These are phyloP conservation scores for Eulithis prunata DNA, from an alignment of 2,888 invertebrate species.

Conservation along the genomic window DNA sequence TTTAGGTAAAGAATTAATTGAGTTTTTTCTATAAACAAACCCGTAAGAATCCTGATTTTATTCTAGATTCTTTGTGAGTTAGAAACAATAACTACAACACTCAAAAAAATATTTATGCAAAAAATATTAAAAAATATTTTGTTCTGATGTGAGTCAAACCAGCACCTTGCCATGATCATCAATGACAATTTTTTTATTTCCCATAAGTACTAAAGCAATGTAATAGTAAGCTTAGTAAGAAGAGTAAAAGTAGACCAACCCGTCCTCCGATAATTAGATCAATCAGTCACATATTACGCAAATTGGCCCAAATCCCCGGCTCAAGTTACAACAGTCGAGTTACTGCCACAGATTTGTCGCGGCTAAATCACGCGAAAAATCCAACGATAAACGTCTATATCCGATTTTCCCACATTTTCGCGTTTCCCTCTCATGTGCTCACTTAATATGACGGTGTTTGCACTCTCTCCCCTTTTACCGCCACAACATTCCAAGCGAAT, in stretches of 20 bases:
- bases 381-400: constrained; percentile 83
- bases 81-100: too few species aligned
- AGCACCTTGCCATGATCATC: too few species aligned
- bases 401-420: constrained; percentile 84
- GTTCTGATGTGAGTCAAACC: too few species aligned
- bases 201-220: too few species aligned
- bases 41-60: too few species aligned
- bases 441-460: constrained; percentile 83
- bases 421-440: constrained; percentile 84
- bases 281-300: constrained; percentile 7
- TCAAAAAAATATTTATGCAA: not conserved
- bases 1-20: too few species aligned
- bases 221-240: not conserved
- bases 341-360: constrained; percentile 79
- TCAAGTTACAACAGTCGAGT: constrained; percentile 58
- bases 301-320: constrained; percentile 40
- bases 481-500: constrained; percentile 38
- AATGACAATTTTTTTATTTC: too few species aligned
- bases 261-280: not conserved
- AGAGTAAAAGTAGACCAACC: not conserved
- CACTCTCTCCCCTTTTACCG: constrained; percentile 73
- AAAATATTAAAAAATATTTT: too few species aligned
- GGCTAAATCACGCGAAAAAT: constrained; percentile 82
- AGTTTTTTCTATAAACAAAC: too few species aligned
- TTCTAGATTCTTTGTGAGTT: too few species aligned